Evolutionary conservation across 2,113 vertebrate genomes (phyloP).

Genomic region (Circaetus gallicus): DNA sequence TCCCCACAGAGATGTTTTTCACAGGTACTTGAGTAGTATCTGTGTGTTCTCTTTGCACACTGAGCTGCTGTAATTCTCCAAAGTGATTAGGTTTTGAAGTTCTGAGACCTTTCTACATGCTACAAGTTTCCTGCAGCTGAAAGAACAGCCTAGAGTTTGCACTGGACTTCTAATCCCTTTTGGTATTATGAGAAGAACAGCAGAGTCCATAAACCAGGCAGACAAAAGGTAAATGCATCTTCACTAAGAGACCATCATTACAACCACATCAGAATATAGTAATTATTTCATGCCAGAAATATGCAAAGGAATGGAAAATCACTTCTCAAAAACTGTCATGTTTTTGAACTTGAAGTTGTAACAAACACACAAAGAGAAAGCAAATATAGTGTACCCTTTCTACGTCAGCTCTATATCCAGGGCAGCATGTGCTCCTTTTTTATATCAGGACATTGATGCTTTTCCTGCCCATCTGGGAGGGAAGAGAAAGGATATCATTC

Average conservation of each 20-base stretch:
- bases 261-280: background rate
- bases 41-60: background rate
- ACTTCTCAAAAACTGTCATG: background rate
- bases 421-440: background rate
- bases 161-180: background rate
- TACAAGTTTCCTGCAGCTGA: background rate
- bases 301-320: background rate
- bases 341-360: background rate
- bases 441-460: background rate
- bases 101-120: background rate
- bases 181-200: background rate
- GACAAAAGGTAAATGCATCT: background rate
- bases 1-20: background rate
- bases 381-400: background rate
- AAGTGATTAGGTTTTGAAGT: background rate
- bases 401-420: background rate
- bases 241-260: background rate
- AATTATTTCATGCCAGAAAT: background rate
- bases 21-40: background rate
- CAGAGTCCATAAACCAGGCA: background rate
- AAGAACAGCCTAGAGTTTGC: background rate
- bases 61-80: background rate
- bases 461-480: background rate
- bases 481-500: background rate
- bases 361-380: background rate